Conservation (phyloP, 2,888 invertebrate species). For the Lydus trimaculatus region DNA sequence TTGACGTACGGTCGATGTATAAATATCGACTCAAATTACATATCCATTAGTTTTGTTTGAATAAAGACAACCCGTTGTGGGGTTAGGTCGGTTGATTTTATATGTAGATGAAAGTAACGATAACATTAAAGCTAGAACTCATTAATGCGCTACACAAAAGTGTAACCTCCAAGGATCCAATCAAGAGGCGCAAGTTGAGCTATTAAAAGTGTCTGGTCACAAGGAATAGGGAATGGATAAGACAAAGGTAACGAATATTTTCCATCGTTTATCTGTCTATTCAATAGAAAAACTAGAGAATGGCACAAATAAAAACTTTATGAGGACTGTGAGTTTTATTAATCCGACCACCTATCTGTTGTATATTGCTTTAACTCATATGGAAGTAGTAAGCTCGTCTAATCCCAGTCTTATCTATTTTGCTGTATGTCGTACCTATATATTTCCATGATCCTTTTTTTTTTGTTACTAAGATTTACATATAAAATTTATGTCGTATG, state of each 20-base stretch:
- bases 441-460: not conserved
- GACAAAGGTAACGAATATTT: no score
- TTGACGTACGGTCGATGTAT: conserved; percentile 22
- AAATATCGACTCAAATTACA: conserved; percentile 34
- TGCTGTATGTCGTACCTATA: not conserved
- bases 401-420: not conserved
- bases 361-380: not conserved
- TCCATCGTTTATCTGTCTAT: no score
- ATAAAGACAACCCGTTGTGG: conserved; percentile 11
- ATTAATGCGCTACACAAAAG: no score
- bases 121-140: not conserved
- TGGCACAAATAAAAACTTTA: not conserved
- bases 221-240: no score
- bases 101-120: not conserved
- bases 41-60: conserved; percentile 38
- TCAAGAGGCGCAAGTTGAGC: no score
- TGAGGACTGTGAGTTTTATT: not conserved
- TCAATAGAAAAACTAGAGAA: not conserved
- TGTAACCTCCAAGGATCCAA: no score
- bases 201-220: no score
- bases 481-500: not conserved
- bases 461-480: not conserved
- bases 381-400: not conserved
- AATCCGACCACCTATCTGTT: not conserved
- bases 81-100: not conserved